Base-by-base conservation (phyloP, 2,888 invertebrate species). In the Maniola hyperantus region DNA sequence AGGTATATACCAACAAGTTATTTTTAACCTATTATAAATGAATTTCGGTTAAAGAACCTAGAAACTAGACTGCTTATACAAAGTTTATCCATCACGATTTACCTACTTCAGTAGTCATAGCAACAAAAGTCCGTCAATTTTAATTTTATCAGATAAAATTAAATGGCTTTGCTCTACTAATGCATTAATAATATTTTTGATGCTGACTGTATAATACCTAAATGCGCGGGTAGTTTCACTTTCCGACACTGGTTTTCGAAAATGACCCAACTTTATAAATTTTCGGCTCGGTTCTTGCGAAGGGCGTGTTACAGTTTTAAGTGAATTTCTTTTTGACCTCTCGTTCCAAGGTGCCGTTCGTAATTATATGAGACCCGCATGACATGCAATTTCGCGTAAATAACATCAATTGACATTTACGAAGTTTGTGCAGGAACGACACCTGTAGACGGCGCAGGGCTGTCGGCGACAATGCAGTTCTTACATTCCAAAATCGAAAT, bases 281-380 rank as follows among this genome's bases (percentile, higher is more conserved):
- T 85, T 81, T 80, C 79, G 82, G 80, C 75, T 80, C 82, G 76
- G 82, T 77, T 82, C 82, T 84, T 81, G 83, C 83, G 88, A 86
- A 91, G 91, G 91, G 91, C 91, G 83, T 85, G 91, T 84, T 92
- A 91, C 89, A 91, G 88, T 88, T 91, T 89, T 89, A 88, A 91
- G 89, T 90, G 91, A 91, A 90, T 91, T 92, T 91, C 91, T 90
- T 91, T 90, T 85, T 91, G 91, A 91, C 91, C 91, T 91, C 91
- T 90, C 82, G 88, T 82, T 85, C 83, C 91, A 89, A 91, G 89
- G 91, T 85, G 87, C 83, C 85, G 83, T 82, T 70, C 79, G 83
- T 87, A 91, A 91, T 91, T 90, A 85, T 83, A 74, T 74, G 77
- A 74, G 76, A 83, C 75, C 78, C 78, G 78, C 76, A 79, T 84